Evolutionary conservation across 1,140 invertebrate species (phyloP), one percentile per base, ranked within the genome.

Genomic region (Drosophila biarmipes): DNA sequence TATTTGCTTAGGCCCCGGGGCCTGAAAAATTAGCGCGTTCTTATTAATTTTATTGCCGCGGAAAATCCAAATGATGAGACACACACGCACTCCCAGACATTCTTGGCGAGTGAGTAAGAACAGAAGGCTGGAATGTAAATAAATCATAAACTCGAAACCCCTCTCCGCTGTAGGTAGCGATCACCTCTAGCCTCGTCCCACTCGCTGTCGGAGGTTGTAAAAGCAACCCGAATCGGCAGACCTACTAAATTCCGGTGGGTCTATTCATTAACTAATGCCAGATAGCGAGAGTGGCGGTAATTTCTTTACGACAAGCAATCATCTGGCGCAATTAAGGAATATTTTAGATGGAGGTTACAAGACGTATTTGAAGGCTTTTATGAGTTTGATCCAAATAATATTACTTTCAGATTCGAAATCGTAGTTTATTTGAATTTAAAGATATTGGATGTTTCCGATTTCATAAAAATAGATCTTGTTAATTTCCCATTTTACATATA

Each of bases 31-130:
- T 90, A 90, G 87, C 86, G 81, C 74, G 78, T 90, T 90, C 87
- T 90, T 90, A 90, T 90, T 90, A 90, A 90, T 90, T 90, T 90
- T 90, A 90, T 90, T 82, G 67, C 87, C 73, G 76, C 79, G 84
- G 85, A 80, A 89, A 89, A 84, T 76, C 84, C 84, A 79, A 89
- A 73, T 64, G 72, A 86, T 74, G 78, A 86, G 81, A 78, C 74
- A 78, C 71, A 52, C 43, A 74, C 43, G 58, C 58, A 59, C 46
- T 57, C 38, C 48, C 53, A 73, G 74, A 14, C 52, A 34, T 27
- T 38, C 52, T 51, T 19, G 29, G 45, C 42, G 53, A 62, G 55
- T 48, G 73, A 57, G 46, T 35, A 54, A 42, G 53, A 69, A 69
- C 73, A 76, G 57, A 57, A 63, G 61, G 61, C 78, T 76, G 75